Evolutionary conservation across 2,113 vertebrate species (phyloP).

Genomic region (Globicephala melas): DNA sequence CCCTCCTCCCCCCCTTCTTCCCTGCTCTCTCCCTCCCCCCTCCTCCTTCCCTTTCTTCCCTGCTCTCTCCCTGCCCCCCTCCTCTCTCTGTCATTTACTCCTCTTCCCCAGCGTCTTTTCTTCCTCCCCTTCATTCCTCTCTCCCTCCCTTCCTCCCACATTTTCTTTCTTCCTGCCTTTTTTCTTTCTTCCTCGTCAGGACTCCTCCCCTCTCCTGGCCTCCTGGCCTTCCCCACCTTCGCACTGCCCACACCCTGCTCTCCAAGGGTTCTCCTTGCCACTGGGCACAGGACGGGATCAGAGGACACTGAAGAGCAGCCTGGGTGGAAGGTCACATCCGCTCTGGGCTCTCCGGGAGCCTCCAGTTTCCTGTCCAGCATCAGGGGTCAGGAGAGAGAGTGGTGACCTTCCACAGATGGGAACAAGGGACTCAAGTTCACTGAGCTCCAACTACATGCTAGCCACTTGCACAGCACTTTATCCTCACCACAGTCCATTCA

Average conservation of each 20-base stretch:
- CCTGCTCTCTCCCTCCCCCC: too few species aligned
- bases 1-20: not conserved
- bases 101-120: not conserved
- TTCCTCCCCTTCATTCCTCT: not conserved
- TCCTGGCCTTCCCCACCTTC: not conserved
- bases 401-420: too few species aligned
- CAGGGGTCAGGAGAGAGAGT: not conserved
- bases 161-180: not conserved
- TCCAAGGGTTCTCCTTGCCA: not conserved
- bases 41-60: too few species aligned
- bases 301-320: not conserved
- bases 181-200: not conserved
- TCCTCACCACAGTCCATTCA: accelerated
- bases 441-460: not conserved
- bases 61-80: too few species aligned
- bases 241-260: not conserved
- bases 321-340: not conserved
- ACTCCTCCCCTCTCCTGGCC: not conserved
- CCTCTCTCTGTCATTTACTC: not conserved
- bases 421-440: accelerated
- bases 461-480: not conserved
- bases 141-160: too few species aligned
- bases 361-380: not conserved
- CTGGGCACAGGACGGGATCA: too few species aligned
- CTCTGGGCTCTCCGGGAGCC: not conserved